Conservation (phyloP, 2,797 vertebrate genomes). For the Coluber constrictor region DNA sequence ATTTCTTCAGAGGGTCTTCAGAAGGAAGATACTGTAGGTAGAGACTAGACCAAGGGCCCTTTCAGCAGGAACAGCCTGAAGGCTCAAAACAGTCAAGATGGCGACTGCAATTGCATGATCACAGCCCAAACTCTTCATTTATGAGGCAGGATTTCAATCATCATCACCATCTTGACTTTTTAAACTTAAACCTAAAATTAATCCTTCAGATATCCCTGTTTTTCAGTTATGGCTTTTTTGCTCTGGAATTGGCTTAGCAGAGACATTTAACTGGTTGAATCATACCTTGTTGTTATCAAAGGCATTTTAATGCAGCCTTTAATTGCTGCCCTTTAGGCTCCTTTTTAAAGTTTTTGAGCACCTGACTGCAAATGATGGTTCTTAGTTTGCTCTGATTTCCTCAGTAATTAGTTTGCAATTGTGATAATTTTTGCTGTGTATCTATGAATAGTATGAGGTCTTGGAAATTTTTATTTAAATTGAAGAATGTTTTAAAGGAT, state of each 20-base stretch:
- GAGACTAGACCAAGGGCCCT: not conserved
- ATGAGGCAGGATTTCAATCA: not conserved
- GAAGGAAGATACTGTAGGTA: not conserved
- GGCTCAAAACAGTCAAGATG: not conserved
- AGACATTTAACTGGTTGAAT: not conserved
- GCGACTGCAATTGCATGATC: not conserved
- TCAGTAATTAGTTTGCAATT: not conserved
- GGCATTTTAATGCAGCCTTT: not conserved
- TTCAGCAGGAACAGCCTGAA: not conserved
- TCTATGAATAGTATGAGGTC: not conserved
- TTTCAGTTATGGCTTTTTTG: not conserved
- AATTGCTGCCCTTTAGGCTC: not conserved
- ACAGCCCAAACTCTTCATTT: not conserved
- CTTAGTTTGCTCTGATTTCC: not conserved
- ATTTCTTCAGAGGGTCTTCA: not conserved
- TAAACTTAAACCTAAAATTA: not conserved
- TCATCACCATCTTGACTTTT: not conserved
- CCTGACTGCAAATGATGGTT: not conserved
- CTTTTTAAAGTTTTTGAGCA: not conserved
- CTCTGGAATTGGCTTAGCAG: not conserved
- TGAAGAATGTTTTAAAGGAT: not conserved
- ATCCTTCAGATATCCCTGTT: not conserved
- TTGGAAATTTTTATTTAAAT: not conserved
- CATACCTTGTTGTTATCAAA: not conserved
- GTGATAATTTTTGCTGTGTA: not conserved